Evolutionary conservation across 2,113 vertebrate species (phyloP), one percentile per base, ranked within the genome.

Genomic region (Thryonomys swinderianus): DNA sequence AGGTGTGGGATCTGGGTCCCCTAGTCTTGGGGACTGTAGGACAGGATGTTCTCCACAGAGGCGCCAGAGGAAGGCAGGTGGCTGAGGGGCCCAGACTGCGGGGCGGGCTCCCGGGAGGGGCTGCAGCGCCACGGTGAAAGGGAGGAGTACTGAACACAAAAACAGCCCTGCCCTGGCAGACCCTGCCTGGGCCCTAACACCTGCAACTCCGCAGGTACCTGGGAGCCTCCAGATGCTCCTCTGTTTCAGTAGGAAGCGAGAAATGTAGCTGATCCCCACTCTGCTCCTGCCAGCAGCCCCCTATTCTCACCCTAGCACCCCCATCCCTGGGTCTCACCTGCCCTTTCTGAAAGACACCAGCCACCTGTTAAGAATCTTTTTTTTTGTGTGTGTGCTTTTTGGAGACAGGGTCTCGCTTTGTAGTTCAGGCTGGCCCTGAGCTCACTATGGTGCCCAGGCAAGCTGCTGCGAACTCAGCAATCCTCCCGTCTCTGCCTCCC

Each of bases 341-440:
- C 42, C 96, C 62, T 89, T 94, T 97, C 92, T 96, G 92, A 81
- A 93, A 98, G 96, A 90, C 78, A 93, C 92, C 59, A 94, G 48
- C 71, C 95, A 94, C 62, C 8, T 87, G 25, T 30, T 74, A 27
- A 59, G 34, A 80, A 87, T 87, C 62, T 45, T 93, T n/a, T n/a
- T n/a, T n/a, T n/a, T n/a, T n/a, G n/a, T n/a, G n/a, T n/a, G n/a
- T n/a, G n/a, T n/a, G n/a, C n/a, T n/a, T n/a, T n/a, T n/a, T n/a
- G n/a, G n/a, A n/a, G n/a, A n/a, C n/a, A n/a, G n/a, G n/a, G n/a
- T n/a, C n/a, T n/a, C n/a, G n/a, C n/a, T n/a, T n/a, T n/a, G n/a
- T n/a, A n/a, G n/a, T n/a, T n/a, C n/a, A n/a, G n/a, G n/a, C n/a
- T n/a, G n/a, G n/a, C n/a, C n/a, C n/a, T n/a, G n/a, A n/a, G n/a